Conservation (phyloP, 1,140 invertebrate genomes). For the Mycetomoellerius zeteki region DNA sequence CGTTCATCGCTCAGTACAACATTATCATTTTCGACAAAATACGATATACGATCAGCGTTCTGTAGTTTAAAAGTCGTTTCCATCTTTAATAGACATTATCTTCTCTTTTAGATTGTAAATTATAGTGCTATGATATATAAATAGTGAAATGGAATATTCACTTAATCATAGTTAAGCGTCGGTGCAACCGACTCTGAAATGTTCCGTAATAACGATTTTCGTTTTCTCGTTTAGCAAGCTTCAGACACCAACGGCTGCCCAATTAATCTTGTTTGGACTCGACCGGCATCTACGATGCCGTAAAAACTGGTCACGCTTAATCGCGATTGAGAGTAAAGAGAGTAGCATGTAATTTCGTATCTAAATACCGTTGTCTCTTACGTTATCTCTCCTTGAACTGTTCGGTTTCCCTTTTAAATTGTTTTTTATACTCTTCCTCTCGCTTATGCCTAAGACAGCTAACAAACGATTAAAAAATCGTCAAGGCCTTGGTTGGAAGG, state of each 20-base stretch:
- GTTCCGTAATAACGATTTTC: slow-evolving; percentile 24
- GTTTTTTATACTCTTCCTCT: slow-evolving; percentile 24
- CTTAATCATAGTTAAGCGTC: background rate
- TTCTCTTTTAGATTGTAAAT: slow-evolving; percentile 2
- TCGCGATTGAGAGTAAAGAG: slow-evolving; percentile 28
- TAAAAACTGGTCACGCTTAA: slow-evolving; percentile 24
- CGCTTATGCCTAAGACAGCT: slow-evolving; percentile 69
- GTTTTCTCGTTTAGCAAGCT: slow-evolving; percentile 10
- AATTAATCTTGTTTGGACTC: slow-evolving; percentile 36
- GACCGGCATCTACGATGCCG: slow-evolving; percentile 5
- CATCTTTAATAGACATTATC: background rate
- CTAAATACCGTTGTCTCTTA: slow-evolving; percentile 11
- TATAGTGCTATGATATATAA: background rate
- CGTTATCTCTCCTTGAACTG: background rate
- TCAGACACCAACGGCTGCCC: background rate
- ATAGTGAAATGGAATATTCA: slow-evolving; percentile 8
- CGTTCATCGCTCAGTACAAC: background rate
- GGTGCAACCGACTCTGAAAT: background rate
- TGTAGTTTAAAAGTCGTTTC: background rate
- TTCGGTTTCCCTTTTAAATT: background rate
- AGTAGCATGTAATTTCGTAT: slow-evolving; percentile 18
- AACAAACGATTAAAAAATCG: slow-evolving; percentile 73
- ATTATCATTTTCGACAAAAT: slow-evolving; percentile 22
- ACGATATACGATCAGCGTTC: background rate
- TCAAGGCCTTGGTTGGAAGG: slow-evolving; percentile 75